Conservation (phyloP, 1,140 invertebrate species). For the Dendroctonus ponderosae region DNA sequence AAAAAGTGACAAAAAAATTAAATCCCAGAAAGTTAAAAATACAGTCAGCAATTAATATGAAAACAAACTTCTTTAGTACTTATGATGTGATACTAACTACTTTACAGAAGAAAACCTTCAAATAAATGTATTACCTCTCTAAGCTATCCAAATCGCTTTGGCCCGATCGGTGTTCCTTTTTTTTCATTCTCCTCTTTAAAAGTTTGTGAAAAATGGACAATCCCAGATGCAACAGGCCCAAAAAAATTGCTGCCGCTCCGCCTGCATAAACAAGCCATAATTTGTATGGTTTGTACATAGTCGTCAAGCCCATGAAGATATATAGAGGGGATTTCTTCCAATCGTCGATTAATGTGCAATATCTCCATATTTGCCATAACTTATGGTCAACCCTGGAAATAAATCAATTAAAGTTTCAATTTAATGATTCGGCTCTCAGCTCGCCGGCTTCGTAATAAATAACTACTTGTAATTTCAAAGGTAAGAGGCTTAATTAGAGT, state of each 20-base stretch:
- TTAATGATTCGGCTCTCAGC: too few species aligned
- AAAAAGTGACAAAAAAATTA: too few species aligned
- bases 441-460: too few species aligned
- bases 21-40: too few species aligned
- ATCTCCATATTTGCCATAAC: conserved; percentile 43
- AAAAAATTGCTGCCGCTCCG: conserved; percentile 40
- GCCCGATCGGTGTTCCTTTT: conserved; percentile 40
- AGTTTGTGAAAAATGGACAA: conserved; percentile 40
- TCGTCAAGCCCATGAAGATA: conserved; percentile 42
- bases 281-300: conserved; percentile 46
- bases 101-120: too few species aligned
- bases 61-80: too few species aligned
- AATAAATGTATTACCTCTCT: conserved; percentile 41
- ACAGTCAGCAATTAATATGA: too few species aligned
- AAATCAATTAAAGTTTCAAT: background rate
- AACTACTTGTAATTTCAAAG: too few species aligned
- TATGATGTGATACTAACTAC: too few species aligned
- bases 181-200: conserved; percentile 26
- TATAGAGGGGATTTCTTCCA: conserved; percentile 49
- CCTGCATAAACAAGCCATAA: conserved; percentile 48
- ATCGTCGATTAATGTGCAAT: conserved; percentile 40
- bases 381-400: conserved; percentile 45
- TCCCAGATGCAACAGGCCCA: conserved; percentile 45
- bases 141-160: conserved; percentile 47
- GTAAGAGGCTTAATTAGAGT: too few species aligned